Percentiles rank a stretch among this genome's conserved stretches.
Conservation (phyloP, 2,113 vertebrate species). For the Ascaphus truei region DNA sequence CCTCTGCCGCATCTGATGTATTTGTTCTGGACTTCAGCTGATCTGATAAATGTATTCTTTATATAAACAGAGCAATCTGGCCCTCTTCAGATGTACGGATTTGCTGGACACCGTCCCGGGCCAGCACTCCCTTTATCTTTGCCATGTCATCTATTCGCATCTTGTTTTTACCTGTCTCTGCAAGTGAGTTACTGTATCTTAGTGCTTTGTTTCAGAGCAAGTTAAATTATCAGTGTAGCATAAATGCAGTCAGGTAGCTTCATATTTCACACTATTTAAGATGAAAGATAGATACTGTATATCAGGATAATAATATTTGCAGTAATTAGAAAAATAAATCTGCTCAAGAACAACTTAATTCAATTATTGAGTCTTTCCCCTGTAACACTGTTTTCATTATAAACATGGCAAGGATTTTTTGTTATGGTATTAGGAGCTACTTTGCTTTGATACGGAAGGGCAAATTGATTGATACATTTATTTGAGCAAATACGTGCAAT, state of each 20-base stretch:
- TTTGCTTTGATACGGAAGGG: no score
- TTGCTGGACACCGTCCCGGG: not conserved
- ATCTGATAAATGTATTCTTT: not conserved
- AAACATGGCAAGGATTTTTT: no score
- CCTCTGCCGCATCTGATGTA: no score
- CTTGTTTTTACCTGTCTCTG: not conserved
- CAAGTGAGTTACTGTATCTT: conserved; percentile 6
- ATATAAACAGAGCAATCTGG: not conserved
- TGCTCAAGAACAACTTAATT: not conserved
- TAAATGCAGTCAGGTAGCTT: not conserved
- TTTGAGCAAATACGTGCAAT: no score
- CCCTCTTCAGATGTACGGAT: not conserved
- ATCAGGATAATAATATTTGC: not conserved
- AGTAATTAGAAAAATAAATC: not conserved
- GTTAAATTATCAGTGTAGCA: conserved; percentile 1
- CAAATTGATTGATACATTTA: no score
- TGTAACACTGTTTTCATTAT: no score
- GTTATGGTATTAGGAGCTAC: no score
- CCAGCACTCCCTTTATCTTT: not conserved
- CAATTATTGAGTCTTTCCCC: not conserved
- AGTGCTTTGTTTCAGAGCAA: not conserved
- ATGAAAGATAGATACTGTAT: not conserved
- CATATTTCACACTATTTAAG: conserved; percentile 18
- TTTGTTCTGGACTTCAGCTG: no score
- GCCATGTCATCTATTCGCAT: not conserved